Base-by-base conservation (phyloP, 2,113 vertebrate genomes). In the Catharus minimus region DNA sequence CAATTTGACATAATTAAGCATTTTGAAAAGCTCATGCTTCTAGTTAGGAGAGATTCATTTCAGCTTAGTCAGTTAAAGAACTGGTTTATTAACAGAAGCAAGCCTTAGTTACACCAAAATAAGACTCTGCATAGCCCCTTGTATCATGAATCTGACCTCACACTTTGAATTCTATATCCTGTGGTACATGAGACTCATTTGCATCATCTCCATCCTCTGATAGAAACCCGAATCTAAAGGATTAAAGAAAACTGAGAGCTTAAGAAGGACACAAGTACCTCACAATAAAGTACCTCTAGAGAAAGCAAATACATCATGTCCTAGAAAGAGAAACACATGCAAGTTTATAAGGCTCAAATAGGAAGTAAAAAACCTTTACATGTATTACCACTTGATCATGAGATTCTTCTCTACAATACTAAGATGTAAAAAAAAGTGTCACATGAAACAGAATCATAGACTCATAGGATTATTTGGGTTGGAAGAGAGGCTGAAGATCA, bases 41-140 rank as follows among this genome's bases (percentile, higher is more conserved):
- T 80, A 64, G 60, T 80, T 83, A 58, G 24, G 27, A 79, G 33
- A 80, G 15, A 79, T 74, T 91, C 77, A 92, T 86, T 91, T 90
- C 32, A 43, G 15, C 20, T 77, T 83, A 71, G 39, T 44, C 52
- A 77, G 30, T 74, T 74, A 91, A 89, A n/a, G 15, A 85, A 56
- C 13, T 36, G 7, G 14, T 26, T 79, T 64, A 73, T 77, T 77
- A 85, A 80, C 19, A n/a, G 61, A 90, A 86, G 10, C 10, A 82
- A 86, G 3, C 5, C 17, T 82, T 91, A 33, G 22, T 44, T 41
- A 56, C 15, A 73, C 47, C 6, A 67, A 91, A 94, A 85, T n/a
- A 86, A 91, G 22, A 27, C 24, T 62, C 26, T 77, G 14, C 28
- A 91, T 5, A 67, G 2, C 16, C 8, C 11, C 9, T 82, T 76